Evolutionary conservation across 2,888 invertebrate species (phyloP).

Genomic region (Agriopis aurantiaria): DNA sequence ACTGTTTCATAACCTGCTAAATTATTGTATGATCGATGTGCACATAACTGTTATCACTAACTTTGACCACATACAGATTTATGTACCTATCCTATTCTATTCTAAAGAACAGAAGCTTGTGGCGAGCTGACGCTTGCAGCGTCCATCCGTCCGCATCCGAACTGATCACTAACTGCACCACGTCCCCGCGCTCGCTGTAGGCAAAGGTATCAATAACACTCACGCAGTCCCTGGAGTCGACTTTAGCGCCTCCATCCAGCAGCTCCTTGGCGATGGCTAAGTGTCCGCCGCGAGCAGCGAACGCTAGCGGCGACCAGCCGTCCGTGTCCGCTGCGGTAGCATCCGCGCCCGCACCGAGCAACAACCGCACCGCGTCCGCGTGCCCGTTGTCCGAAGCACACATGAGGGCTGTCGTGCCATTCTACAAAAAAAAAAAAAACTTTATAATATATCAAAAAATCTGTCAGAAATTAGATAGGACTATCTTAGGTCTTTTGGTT

Average conservation of each 20-base stretch:
- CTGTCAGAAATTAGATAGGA: neutral
- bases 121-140: too few relatives aligned
- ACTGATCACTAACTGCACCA: too few relatives aligned
- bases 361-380: conserved; percentile 92
- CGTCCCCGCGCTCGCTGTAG: too few relatives aligned
- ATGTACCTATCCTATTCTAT: too few relatives aligned
- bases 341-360: conserved; percentile 96
- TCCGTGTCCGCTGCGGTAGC: conserved; percentile 96
- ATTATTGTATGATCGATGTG: too few relatives aligned
- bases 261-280: conserved; percentile 92
- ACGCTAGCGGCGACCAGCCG: conserved; percentile 96
- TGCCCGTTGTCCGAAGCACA: conserved; percentile 95
- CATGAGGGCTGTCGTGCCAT: conserved; percentile 97
- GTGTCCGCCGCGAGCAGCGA: conserved; percentile 96
- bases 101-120: too few relatives aligned
- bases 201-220: conserved; percentile 52
- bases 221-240: conserved; percentile 96
- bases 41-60: too few relatives aligned
- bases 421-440: conserved; percentile 85
- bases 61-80: too few relatives aligned
- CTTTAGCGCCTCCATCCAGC: conserved; percentile 93
- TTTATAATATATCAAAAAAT: too few relatives aligned
- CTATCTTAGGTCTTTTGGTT: too few relatives aligned
- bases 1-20: too few relatives aligned
- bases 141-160: too few relatives aligned